A percentile compares a stretch with the other conserved stretches of the same genome.
Conservation (phyloP, 2,113 vertebrate species). For the Megaceryle torquata region DNA sequence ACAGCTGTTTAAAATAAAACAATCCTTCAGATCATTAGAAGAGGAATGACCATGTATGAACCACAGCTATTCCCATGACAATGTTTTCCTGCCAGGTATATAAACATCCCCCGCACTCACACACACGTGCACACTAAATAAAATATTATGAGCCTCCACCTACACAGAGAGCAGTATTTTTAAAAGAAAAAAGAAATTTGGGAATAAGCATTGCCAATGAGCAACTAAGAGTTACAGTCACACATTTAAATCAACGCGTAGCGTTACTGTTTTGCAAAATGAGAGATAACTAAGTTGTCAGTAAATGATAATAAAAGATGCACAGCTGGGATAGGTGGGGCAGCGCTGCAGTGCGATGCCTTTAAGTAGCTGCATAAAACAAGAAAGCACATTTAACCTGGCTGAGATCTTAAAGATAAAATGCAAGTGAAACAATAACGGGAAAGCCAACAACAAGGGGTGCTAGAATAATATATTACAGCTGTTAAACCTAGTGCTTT, state of each 20-base stretch:
- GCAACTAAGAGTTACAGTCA: background rate
- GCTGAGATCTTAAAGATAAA: conserved; percentile 66
- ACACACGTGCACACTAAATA: background rate
- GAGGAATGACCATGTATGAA: background rate
- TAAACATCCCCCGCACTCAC: background rate
- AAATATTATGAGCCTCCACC: background rate
- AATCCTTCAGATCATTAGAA: background rate
- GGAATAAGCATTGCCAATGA: background rate
- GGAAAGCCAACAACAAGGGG: conserved; percentile 76
- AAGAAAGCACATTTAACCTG: conserved; percentile 57
- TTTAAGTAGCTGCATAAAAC: conserved; percentile 34
- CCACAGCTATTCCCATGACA: background rate
- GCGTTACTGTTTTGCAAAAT: background rate
- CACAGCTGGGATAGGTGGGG: background rate
- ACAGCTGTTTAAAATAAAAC: background rate
- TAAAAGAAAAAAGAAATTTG: background rate
- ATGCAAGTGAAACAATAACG: conserved; percentile 77
- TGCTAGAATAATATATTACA: conserved; percentile 71
- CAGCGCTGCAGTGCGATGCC: background rate
- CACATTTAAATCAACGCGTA: background rate
- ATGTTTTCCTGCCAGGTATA: conserved; percentile 5
- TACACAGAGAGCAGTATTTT: background rate
- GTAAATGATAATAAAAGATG: background rate
- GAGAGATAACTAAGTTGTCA: background rate
- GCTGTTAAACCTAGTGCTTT: conserved; percentile 71